These are phyloP conservation scores for Actinernus sp. DNA, from an alignment of 92 coral and sea anemone genomes.

Conservation along the genomic window DNA sequence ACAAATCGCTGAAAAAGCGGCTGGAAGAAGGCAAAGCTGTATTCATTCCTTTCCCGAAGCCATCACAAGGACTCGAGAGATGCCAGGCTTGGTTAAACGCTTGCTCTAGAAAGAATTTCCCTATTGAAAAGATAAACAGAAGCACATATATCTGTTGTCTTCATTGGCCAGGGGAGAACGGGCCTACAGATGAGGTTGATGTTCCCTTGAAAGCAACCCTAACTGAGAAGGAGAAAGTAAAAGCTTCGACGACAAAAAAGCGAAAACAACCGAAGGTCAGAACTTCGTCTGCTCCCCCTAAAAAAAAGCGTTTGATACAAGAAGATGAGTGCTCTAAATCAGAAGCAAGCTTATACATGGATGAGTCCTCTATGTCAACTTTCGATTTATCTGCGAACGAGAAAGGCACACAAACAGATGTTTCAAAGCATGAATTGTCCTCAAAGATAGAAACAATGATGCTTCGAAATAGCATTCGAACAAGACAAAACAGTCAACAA, in stretches of 20 bases:
- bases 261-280: too few species aligned
- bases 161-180: slow-evolving; percentile 67
- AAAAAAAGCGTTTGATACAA: too few species aligned
- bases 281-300: too few species aligned
- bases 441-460: slow-evolving; percentile 19
- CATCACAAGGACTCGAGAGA: slow-evolving; percentile 56
- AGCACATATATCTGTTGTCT: slow-evolving; percentile 61
- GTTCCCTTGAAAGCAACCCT: slow-evolving; percentile 55
- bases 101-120: slow-evolving; percentile 58
- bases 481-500: not conserved
- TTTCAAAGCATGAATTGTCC: slow-evolving; percentile 3
- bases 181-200: slow-evolving; percentile 50
- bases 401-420: slow-evolving; percentile 19
- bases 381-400: not conserved
- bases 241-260: too few species aligned
- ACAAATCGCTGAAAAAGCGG: slow-evolving; percentile 45
- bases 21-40: slow-evolving; percentile 14
- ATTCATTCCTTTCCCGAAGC: slow-evolving; percentile 63
- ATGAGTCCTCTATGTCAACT: too few species aligned
- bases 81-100: slow-evolving; percentile 71
- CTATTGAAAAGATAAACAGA: slow-evolving; percentile 40
- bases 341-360: too few species aligned
- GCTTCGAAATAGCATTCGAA: slow-evolving; percentile 9
- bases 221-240: slow-evolving; percentile 9
- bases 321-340: too few species aligned